Evolutionary conservation across 53 echinoderm and acorn worm species (phyloP), one percentile per base, ranked within the genome.

Genomic region (Temnopleurus reevesii): DNA sequence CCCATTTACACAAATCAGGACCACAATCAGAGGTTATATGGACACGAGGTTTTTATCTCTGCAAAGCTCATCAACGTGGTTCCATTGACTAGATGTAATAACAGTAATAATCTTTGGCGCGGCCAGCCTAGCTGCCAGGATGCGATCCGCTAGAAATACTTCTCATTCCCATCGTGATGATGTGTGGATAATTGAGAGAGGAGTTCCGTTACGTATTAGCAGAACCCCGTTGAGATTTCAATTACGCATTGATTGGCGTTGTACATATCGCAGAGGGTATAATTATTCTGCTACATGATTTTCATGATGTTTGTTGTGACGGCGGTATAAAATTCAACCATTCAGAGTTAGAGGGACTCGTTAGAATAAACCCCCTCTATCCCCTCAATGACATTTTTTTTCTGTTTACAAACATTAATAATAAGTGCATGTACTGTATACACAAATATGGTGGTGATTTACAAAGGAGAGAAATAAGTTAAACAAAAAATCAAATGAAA

Each of bases 171-270:
- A 12, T 23, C 36, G 54, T 35, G 55, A 53, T 53, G 55, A 83
- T 31, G 54, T 83, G 36, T 34, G 19, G 54, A 33, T 83, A 83
- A 80, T 83, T 83, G 83, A 83, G 83, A 56, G 83, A 83, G 41
- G 83, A 83, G 83, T 83, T 83, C 55, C 83, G 83, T 83, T 83
- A 56, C 83, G 35, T 83, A 56, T 83, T 83, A 56, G 53, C 34
- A 31, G 55, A 53, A 31, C 21, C 83, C 83, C 83, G 55, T 56
- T 36, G 83, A 83, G 83, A 83, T 83, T 83, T 83, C 83, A 33
- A 83, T 83, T 83, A 83, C 43, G 4, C 83, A 25, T 3, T 83
- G 83, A 83, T 83, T 83, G 83, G 83, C 79, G 46, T 46, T 29
- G 79, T 47, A 47, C 47, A 41, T n/a, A 71, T 71, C 36, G 5